Evolutionary conservation across 2,113 vertebrate genomes (phyloP).

Genomic region (Ochotona curzoniae): DNA sequence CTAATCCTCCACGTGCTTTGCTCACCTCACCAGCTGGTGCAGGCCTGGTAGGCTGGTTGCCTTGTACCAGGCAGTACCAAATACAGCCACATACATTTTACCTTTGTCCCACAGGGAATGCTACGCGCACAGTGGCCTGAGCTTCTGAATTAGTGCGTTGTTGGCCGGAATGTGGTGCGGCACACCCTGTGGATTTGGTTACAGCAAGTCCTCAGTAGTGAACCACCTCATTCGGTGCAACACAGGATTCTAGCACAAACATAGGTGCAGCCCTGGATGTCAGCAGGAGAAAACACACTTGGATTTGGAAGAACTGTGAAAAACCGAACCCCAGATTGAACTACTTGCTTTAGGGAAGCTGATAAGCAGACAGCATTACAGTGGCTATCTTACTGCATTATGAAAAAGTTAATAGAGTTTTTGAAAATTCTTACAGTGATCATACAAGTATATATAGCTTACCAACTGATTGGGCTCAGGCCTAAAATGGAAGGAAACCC

Average conservation of each 20-base stretch:
- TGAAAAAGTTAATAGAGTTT: conserved; percentile 4
- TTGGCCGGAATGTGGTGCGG: neutral
- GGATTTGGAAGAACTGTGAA: conserved; percentile 3
- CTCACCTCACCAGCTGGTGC: neutral
- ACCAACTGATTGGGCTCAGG: conserved; percentile 42
- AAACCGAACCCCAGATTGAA: conserved; percentile 11
- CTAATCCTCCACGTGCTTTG: neutral
- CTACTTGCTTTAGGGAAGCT: conserved; percentile 36
- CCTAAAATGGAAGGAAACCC: conserved; percentile 46
- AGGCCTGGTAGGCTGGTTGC: neutral
- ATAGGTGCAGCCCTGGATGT: conserved; percentile 9
- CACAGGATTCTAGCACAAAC: neutral
- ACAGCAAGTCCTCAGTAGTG: neutral
- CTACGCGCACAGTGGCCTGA: neutral
- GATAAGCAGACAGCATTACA: neutral
- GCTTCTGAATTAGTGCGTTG: too few relatives aligned
- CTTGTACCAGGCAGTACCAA: neutral
- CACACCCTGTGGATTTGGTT: neutral
- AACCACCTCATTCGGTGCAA: neutral
- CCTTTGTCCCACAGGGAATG: neutral
- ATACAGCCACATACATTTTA: rapidly evolving
- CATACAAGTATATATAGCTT: conserved; percentile 45
- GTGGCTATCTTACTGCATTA: neutral
- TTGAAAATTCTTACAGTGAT: conserved; percentile 9
- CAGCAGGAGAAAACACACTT: conserved; percentile 41